Evolutionary conservation across 2,888 invertebrate species (phyloP), one percentile per base, ranked within the genome.

Genomic region (Thysanoteuthis rhombus): DNA sequence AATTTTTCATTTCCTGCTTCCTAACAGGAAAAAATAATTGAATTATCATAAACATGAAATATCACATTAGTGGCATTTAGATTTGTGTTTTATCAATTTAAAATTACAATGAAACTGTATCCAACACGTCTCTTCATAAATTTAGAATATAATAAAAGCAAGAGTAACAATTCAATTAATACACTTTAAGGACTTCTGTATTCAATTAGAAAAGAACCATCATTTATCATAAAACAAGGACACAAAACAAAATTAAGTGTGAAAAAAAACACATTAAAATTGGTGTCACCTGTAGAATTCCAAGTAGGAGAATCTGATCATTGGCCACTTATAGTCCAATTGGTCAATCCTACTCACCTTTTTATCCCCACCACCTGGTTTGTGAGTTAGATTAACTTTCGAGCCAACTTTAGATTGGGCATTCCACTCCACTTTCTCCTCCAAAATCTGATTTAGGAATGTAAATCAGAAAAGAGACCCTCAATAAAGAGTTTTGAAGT

Each of bases 321-420:
- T 47, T 47, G 19, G 19, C 16, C 12, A 19, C 0, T 47, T 16
- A 90, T 2, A 38, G 90, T 38, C 93, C 38, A 93, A 38, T 36
- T 94, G 94, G 94, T 94, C 94, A 94, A 94, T 93, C 94, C 94
- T 32, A 95, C 93, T 93, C 93, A 97, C 96, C 96, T 99, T 99
- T 97, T 98, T 98, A 95, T 98, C 98, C 94, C 96, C 95, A 38
- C 95, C 95, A 90, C 95, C 93, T 10, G 96, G 95, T 19, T 94
- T 95, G 93, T 96, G 95, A 45, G 94, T 93, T 28, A 94, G 95
- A 94, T 96, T 95, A 40, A 95, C 95, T 32, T 96, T 94, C 25
- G 96, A 96, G 25, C 96, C 96, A 25, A 96, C 94, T 94, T 95
- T 96, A n/a, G 96, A 94, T 38, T 94, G 90, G 19, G 94, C 95